Percentiles rank a stretch among this genome's conserved stretches.
Conservation (phyloP, 2,888 invertebrate species). For the Amorpha juglandis region DNA sequence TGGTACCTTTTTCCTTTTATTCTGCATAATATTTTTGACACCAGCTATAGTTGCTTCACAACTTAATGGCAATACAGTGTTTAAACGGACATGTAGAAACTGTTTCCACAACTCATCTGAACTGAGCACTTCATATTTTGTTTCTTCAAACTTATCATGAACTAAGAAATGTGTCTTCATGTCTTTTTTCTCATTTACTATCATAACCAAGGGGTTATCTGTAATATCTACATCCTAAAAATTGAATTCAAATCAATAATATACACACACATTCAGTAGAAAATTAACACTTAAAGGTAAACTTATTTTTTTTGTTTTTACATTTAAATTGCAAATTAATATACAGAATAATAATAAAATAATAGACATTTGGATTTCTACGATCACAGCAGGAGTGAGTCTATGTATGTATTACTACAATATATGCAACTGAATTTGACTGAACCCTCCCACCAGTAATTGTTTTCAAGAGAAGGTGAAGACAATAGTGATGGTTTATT, state of each 20-base stretch:
- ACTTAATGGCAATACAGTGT: slow-evolving; percentile 86
- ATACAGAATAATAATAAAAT: too few species aligned
- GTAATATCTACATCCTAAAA: slow-evolving; percentile 89
- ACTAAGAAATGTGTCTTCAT: slow-evolving; percentile 88
- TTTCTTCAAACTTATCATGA: slow-evolving; percentile 88
- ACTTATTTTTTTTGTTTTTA: too few species aligned
- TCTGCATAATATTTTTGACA: slow-evolving; percentile 86
- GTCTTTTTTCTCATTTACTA: slow-evolving; percentile 79
- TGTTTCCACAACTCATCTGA: slow-evolving; percentile 87
- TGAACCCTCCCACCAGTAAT: too few species aligned
- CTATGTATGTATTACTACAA: too few species aligned
- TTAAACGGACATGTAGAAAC: slow-evolving; percentile 88
- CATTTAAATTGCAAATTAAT: too few species aligned
- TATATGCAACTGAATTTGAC: too few species aligned
- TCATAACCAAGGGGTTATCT: slow-evolving; percentile 89
- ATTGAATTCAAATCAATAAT: background rate
- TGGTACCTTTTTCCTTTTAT: slow-evolving; percentile 86
- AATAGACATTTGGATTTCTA: too few species aligned
- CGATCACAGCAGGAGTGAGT: too few species aligned
- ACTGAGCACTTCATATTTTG: slow-evolving; percentile 85
- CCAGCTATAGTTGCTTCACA: slow-evolving; percentile 84
- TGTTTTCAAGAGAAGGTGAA: too few species aligned
- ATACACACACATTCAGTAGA: background rate
- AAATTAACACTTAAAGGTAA: background rate
- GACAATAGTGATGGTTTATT: too few species aligned